Conservation (phyloP, 2,888 invertebrate species). For the Sialis fuliginosa region DNA sequence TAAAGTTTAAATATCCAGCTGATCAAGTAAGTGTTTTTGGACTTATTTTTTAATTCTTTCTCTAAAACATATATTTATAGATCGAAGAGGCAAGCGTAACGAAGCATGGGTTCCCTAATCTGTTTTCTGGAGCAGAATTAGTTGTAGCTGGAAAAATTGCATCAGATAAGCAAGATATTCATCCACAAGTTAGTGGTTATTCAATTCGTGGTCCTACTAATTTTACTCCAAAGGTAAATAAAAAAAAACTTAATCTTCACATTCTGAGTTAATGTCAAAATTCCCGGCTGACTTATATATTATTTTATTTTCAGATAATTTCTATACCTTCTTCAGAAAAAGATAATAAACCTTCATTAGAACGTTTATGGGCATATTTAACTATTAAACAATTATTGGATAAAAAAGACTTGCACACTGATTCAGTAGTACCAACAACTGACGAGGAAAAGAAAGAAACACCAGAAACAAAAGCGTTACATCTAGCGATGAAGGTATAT, state of each 20-base stretch:
- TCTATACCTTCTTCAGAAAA: conserved; percentile 13
- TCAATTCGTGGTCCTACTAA: conserved; percentile 14
- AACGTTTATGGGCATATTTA: conserved; percentile 47
- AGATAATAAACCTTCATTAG: conserved; percentile 24
- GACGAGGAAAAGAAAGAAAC: conserved; percentile 14
- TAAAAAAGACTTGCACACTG: conserved; percentile 23
- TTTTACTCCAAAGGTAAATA: conserved; percentile 11
- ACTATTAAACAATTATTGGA: conserved; percentile 45
- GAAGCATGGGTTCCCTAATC: conserved; percentile 33
- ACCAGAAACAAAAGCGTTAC: conserved; percentile 32
- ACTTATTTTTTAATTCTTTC: no score
- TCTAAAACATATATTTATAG: conserved; percentile 14
- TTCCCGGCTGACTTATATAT: no score
- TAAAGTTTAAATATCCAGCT: conserved; percentile 41
- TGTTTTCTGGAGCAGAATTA: conserved; percentile 43
- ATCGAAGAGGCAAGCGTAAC: conserved; percentile 29
- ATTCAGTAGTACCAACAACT: conserved; percentile 7
- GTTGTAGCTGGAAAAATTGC: conserved; percentile 37
- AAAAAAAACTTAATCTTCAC: no score
- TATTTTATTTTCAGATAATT: conserved; percentile 6
- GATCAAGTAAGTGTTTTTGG: conserved; percentile 24
- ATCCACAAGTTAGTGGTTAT: conserved; percentile 11
- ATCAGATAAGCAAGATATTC: conserved; percentile 6
- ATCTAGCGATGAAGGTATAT: conserved; percentile 35
- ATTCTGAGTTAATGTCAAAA: no score